Conservation (phyloP, 2,797 vertebrate genomes). For the Sciurus carolinensis region DNA sequence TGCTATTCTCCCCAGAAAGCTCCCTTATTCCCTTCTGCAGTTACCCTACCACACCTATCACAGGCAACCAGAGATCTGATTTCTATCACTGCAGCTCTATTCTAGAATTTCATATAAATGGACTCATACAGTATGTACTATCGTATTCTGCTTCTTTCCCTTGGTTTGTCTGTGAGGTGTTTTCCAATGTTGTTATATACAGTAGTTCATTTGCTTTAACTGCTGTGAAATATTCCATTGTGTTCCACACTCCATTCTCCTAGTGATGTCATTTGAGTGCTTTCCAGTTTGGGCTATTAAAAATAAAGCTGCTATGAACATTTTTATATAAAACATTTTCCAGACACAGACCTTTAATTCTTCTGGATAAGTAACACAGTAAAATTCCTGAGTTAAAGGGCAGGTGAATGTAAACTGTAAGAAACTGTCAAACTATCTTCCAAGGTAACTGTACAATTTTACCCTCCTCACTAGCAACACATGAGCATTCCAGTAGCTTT, state of each 20-base stretch:
- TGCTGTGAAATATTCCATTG: neutral
- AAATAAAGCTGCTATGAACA: constrained; percentile 57
- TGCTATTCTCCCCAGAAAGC: constrained; percentile 11
- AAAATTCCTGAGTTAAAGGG: constrained; percentile 39
- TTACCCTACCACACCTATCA: neutral
- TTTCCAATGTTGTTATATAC: neutral
- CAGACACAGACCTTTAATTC: constrained; percentile 12
- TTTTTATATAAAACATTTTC: constrained; percentile 37
- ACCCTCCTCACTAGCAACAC: neutral
- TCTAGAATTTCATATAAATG: constrained; percentile 47
- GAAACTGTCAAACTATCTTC: constrained; percentile 52
- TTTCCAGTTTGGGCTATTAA: constrained; percentile 54
- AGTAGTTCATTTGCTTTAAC: constrained; percentile 9
- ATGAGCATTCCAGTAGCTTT: neutral
- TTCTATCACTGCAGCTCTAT: neutral
- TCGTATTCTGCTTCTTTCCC: neutral
- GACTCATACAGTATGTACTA: neutral
- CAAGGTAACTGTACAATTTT: neutral
- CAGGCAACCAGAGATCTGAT: constrained; percentile 30
- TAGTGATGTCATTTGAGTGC: neutral
- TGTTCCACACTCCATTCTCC: constrained; percentile 36
- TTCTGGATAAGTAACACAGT: neutral
- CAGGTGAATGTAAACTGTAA: neutral
- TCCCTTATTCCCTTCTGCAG: neutral
- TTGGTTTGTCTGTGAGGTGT: neutral